A percentile compares a stretch with the other conserved stretches of the same genome.
phyloP scores from a whole-genome alignment of 23 tunicate genomes.

The Clavelina lepadiformis region DNA sequence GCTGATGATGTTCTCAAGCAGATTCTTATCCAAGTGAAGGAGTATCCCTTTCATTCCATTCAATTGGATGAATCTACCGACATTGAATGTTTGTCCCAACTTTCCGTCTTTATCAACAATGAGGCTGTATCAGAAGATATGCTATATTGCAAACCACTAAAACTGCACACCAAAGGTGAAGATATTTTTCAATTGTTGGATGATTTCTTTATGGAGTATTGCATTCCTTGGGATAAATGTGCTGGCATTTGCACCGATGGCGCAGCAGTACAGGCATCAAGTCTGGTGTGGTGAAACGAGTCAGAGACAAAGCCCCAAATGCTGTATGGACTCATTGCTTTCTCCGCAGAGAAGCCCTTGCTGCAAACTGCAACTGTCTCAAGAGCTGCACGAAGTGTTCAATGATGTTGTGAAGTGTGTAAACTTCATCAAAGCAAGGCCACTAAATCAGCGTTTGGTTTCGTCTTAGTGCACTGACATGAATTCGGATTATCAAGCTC shows the following conservation, averaged over 20 bases:
- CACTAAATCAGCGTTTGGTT: too few relatives aligned
- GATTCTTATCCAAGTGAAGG: slow-evolving; percentile 20
- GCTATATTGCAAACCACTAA: slow-evolving; percentile 13
- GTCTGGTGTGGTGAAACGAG: too few relatives aligned
- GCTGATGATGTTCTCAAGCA: slow-evolving; percentile 31
- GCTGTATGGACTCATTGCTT: too few relatives aligned
- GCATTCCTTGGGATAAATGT: slow-evolving; percentile 7
- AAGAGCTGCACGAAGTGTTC: too few relatives aligned
- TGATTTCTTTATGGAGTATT: slow-evolving; percentile 1
- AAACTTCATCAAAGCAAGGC: too few relatives aligned
- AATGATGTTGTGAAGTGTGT: too few relatives aligned
- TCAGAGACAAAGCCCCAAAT: too few relatives aligned
- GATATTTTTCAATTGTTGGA: slow-evolving; percentile 5
- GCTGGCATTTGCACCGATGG: slow-evolving; percentile 15
- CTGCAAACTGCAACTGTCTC: too few relatives aligned
- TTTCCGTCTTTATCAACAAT: slow-evolving; percentile 18
- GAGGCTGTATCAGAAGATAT: slow-evolving; percentile 7
- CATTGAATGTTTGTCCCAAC: slow-evolving; percentile 10
- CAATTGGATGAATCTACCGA: slow-evolving; percentile 35
- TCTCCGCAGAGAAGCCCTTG: too few relatives aligned
- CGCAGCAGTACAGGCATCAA: too few relatives aligned
- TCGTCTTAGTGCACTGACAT: too few relatives aligned
- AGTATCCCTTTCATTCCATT: slow-evolving; percentile 21
- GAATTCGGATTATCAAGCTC: too few relatives aligned
- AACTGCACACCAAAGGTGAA: slow-evolving; percentile 17